These are phyloP conservation scores for Steromphala cineraria DNA, from an alignment of 2,888 invertebrate species.

Conservation along the genomic window DNA sequence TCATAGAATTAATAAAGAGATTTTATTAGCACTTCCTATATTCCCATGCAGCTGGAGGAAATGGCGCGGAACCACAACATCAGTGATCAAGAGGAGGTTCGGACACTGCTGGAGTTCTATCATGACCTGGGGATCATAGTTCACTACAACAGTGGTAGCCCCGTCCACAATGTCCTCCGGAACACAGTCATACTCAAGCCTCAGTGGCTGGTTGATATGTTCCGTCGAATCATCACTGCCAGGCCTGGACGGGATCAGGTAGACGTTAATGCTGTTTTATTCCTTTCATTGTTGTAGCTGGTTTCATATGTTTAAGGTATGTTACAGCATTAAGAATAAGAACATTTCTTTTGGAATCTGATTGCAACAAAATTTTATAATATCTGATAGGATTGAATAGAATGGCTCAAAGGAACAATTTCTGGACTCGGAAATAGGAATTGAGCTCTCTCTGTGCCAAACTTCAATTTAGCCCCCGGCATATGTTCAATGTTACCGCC, in stretches of 20 bases:
- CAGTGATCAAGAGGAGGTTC: conserved; percentile 66
- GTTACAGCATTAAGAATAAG: too few species aligned
- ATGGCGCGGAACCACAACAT: conserved; percentile 70
- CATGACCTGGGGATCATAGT: conserved; percentile 75
- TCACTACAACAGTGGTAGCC: conserved; percentile 63
- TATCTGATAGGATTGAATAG: too few species aligned
- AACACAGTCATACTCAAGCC: conserved; percentile 74
- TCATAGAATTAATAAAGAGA: too few species aligned
- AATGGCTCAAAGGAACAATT: too few species aligned
- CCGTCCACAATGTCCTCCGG: conserved; percentile 63
- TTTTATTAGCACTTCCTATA: neutral
- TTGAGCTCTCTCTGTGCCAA: too few species aligned
- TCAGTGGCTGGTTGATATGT: conserved; percentile 74
- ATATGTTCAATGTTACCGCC: too few species aligned
- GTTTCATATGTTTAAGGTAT: neutral
- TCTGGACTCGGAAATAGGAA: too few species aligned
- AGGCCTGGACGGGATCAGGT: conserved; percentile 56
- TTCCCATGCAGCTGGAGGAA: conserved; percentile 66
- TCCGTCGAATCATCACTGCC: conserved; percentile 57
- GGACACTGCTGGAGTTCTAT: conserved; percentile 74
- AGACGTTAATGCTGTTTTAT: neutral
- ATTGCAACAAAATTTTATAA: too few species aligned
- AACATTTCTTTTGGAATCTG: too few species aligned
- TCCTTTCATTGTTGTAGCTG: neutral
- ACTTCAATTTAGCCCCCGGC: too few species aligned